Percentiles rank a stretch among this genome's conserved stretches.
These are phyloP conservation scores for Saguinus imperator DNA, from an alignment of 2,113 vertebrate species.

Conservation along the genomic window DNA sequence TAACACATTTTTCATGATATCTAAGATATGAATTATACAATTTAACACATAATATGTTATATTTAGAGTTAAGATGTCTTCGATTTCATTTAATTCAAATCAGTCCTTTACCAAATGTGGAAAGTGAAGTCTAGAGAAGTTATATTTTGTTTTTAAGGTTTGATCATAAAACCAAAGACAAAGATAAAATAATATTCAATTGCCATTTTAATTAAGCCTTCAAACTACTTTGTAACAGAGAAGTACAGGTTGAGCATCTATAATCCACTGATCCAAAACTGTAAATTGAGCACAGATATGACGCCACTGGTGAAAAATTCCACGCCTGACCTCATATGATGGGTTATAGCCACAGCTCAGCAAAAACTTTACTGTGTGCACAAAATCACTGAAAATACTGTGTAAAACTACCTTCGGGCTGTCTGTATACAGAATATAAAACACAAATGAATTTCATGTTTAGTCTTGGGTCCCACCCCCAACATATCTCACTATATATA, in stretches of 20 bases:
- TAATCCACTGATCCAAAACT: not conserved
- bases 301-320: not conserved
- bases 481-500: not conserved
- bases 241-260: not conserved
- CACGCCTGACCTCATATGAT: not conserved
- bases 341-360: not conserved
- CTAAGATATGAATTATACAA: not conserved
- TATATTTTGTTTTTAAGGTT: not conserved
- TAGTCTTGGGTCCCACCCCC: not conserved
- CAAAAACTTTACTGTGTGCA: not conserved
- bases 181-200: not conserved
- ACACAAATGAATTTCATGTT: not conserved
- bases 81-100: slow-evolving; percentile 34
- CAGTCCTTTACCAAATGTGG: not conserved
- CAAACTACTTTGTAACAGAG: not conserved
- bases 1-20: not conserved
- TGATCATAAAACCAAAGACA: not conserved
- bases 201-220: not conserved
- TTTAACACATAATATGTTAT: not conserved
- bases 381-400: not conserved
- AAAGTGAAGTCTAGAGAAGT: not conserved
- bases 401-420: not conserved
- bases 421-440: not conserved
- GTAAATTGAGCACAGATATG: not conserved
- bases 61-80: not conserved